A percentile compares a stretch with the other conserved stretches of the same genome.
These are phyloP conservation scores for Otolemur crassicaudatus DNA, from an alignment of 2,797 vertebrate species.

Conservation along the genomic window DNA sequence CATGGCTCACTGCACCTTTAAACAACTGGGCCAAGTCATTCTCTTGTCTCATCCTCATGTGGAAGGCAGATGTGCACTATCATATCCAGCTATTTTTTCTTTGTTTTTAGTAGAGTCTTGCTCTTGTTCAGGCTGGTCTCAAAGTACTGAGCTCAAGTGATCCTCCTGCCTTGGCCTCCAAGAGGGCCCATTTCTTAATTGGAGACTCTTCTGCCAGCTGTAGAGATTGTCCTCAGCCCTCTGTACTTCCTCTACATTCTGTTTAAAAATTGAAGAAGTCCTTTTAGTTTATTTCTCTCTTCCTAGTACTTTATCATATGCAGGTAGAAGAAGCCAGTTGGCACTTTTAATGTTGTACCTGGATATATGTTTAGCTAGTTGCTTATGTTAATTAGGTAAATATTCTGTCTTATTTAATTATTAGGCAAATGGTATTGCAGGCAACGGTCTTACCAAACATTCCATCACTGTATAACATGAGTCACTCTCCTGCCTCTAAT, in stretches of 20 bases:
- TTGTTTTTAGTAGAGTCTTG: background rate
- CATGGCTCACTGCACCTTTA: background rate
- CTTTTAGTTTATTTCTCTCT: conserved; percentile 28
- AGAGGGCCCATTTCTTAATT: background rate
- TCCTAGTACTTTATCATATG: background rate
- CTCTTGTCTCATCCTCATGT: background rate
- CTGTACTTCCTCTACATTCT: background rate
- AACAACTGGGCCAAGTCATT: background rate
- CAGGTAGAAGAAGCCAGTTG: background rate
- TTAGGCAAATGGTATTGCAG: background rate
- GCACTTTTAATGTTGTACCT: background rate
- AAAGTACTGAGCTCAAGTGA: background rate
- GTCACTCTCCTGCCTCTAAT: background rate
- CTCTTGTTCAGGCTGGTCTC: background rate
- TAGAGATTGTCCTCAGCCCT: background rate
- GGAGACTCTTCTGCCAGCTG: conserved; percentile 19
- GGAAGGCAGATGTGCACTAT: background rate
- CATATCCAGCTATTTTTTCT: background rate
- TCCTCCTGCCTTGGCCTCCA: background rate
- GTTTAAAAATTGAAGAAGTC: background rate
- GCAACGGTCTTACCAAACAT: background rate
- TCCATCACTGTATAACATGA: background rate
- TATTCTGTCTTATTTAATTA: background rate
- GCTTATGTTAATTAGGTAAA: background rate
- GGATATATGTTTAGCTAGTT: background rate